phyloP scores from a whole-genome alignment of 2,113 vertebrate genomes.

The Mandrillus leucophaeus region DNA sequence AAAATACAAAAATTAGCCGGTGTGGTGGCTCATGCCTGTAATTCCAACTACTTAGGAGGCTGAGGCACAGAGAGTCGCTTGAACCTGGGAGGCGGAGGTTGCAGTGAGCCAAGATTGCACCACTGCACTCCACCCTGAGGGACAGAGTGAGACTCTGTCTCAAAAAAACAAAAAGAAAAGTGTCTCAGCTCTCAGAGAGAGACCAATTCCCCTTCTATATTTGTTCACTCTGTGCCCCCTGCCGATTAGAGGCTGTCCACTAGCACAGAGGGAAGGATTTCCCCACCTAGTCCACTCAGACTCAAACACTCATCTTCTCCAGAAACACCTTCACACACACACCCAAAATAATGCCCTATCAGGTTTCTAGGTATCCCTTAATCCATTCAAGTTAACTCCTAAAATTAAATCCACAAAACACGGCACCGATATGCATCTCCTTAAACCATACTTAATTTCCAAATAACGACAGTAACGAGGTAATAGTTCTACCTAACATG shows the following conservation, averaged over 20 bases:
- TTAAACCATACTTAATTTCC: not conserved
- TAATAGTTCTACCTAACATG: not conserved
- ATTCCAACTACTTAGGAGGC: no score
- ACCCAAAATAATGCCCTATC: not conserved
- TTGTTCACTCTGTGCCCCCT: not conserved
- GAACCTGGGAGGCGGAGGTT: no score
- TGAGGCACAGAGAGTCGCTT: no score
- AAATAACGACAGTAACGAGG: not conserved
- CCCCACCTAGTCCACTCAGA: not conserved
- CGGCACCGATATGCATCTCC: not conserved
- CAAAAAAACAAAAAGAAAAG: no score
- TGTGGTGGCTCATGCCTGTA: no score
- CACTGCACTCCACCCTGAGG: no score
- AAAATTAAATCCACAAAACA: not conserved
- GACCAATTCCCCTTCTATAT: not conserved
- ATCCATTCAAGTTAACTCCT: not conserved
- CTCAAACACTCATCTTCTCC: not conserved
- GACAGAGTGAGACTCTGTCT: no score
- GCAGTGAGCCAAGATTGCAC: no score
- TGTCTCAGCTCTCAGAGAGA: not conserved
- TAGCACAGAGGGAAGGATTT: not conserved
- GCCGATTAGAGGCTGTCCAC: not conserved
- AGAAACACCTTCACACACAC: not conserved
- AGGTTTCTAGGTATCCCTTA: not conserved
- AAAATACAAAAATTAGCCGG: no score